These are phyloP conservation scores for Entelurus aequoreus DNA, from an alignment of 2,113 vertebrate species.

Conservation along the genomic window DNA sequence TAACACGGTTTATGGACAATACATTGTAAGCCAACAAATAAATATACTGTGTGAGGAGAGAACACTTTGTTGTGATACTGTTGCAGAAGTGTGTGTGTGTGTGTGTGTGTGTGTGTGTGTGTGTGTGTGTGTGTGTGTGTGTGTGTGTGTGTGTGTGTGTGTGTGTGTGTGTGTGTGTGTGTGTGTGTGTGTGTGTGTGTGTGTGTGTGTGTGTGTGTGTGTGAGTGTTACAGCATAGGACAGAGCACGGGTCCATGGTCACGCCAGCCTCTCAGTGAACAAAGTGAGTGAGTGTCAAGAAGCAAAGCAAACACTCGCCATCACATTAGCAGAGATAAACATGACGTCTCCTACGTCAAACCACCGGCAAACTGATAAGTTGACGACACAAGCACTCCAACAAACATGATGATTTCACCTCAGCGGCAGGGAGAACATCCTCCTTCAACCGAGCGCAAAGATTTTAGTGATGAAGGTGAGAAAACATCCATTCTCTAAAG, in stretches of 20 bases:
- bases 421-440: neutral
- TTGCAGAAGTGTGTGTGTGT: neutral
- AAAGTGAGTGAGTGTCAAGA: constrained; percentile 46
- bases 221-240: constrained; percentile 40
- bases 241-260: constrained; percentile 39
- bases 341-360: neutral
- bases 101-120: too few relatives aligned
- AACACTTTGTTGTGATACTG: too few relatives aligned
- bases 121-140: too few relatives aligned
- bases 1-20: too few relatives aligned
- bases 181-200: constrained; percentile 15
- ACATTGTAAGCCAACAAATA: too few relatives aligned
- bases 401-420: neutral
- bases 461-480: constrained; percentile 9
- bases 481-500: constrained; percentile 2
- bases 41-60: too few relatives aligned
- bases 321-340: neutral
- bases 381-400: neutral
- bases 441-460: constrained; percentile 4
- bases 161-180: constrained; percentile 19
- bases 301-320: constrained; percentile 5
- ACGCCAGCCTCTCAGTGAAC: constrained; percentile 51
- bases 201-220: constrained; percentile 15
- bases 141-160: too few relatives aligned
- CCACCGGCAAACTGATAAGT: neutral